Evolutionary conservation across 2,888 invertebrate species (phyloP).

Genomic region (Luffia ferchaultella): DNA sequence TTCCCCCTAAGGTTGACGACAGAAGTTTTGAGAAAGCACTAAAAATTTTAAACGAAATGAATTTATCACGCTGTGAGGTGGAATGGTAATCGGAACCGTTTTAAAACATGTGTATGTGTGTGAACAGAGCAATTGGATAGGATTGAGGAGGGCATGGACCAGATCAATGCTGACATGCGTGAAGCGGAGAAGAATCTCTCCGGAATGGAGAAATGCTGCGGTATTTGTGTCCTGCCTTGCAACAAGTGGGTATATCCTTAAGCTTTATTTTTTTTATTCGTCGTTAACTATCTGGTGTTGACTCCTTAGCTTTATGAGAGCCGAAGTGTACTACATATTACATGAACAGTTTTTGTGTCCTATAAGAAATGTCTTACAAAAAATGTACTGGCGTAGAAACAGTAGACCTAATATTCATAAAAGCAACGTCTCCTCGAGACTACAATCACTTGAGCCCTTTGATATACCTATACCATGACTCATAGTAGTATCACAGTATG

Average conservation of each 20-base stretch:
- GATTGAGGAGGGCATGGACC: slow-evolving; percentile 99
- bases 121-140: slow-evolving; percentile 97
- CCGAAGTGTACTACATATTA: not conserved
- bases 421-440: no score
- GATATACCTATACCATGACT: no score
- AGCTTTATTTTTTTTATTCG: slow-evolving; percentile 8
- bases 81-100: no score
- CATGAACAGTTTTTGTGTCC: slow-evolving; percentile 7
- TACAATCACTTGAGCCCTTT: no score
- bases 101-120: slow-evolving; percentile 48
- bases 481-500: no score
- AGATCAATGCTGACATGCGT: slow-evolving; percentile 99
- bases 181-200: slow-evolving; percentile 99
- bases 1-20: slow-evolving; percentile 3
- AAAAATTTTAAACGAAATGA: no score
- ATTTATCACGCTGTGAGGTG: no score
- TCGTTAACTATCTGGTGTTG: not conserved
- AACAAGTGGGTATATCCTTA: slow-evolving; percentile 80
- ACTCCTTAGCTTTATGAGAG: slow-evolving; percentile 1
- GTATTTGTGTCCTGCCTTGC: slow-evolving; percentile 97
- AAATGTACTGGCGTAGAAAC: no score
- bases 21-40: no score
- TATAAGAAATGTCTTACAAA: no score
- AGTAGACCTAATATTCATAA: no score
- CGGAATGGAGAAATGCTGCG: slow-evolving; percentile 99